phyloP scores from a whole-genome alignment of 2,888 invertebrate genomes.

The Zonitis immaculata region DNA sequence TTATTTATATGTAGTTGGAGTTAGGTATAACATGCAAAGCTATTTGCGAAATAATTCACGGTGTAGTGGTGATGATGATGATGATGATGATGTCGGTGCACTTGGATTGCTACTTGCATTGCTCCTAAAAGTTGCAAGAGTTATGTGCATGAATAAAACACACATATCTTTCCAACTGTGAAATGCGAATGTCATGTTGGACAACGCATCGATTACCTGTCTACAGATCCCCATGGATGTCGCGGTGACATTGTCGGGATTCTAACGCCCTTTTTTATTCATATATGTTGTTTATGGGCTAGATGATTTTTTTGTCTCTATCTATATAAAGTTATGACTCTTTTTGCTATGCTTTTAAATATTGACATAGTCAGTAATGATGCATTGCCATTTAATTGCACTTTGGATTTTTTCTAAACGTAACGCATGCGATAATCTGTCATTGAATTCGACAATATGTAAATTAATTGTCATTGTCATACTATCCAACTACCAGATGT shows the following conservation, averaged over 20 bases:
- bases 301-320: no score
- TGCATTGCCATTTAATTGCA: constrained; percentile 32
- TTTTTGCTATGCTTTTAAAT: neutral
- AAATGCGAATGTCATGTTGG: constrained; percentile 31
- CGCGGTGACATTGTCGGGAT: constrained; percentile 20
- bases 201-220: constrained; percentile 29
- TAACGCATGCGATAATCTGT: constrained; percentile 22
- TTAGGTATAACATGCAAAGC: neutral
- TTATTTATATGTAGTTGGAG: no score
- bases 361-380: constrained; percentile 16
- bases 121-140: constrained; percentile 24
- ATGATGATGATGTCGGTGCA: neutral
- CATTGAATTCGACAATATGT: constrained; percentile 20
- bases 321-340: neutral
- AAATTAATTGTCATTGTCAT: constrained; percentile 20
- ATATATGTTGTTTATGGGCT: constrained; percentile 15
- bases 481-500: constrained; percentile 24
- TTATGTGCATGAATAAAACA: constrained; percentile 30
- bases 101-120: neutral
- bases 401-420: constrained; percentile 24
- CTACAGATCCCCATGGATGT: constrained; percentile 20
- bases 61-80: neutral
- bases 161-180: constrained; percentile 24
- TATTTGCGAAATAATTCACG: neutral
- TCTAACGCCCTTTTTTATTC: constrained; percentile 21